phyloP scores from a whole-genome alignment of 2,797 vertebrate genomes.

The Lindbergichthys nudifrons region DNA sequence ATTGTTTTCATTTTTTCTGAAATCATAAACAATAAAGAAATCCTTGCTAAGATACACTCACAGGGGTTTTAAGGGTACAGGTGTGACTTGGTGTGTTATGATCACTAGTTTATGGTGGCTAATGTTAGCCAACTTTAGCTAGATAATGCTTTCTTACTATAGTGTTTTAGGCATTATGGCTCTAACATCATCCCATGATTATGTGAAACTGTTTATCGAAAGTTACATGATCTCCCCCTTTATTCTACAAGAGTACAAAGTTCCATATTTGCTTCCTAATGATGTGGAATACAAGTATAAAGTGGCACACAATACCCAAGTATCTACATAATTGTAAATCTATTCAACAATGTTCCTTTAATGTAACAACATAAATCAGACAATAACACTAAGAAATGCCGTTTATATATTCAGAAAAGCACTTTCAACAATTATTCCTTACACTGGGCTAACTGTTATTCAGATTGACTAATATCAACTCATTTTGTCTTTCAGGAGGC shows the following conservation, averaged over 20 bases:
- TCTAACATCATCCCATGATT: background rate
- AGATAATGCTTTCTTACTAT: background rate
- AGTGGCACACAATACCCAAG: background rate
- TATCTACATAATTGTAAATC: background rate
- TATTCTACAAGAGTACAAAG: background rate
- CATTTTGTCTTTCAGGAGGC: constrained; percentile 82
- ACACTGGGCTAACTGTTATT: background rate
- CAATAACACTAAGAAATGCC: background rate
- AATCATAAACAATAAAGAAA: background rate
- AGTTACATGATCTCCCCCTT: background rate
- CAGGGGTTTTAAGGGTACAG: background rate
- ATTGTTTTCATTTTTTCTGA: background rate
- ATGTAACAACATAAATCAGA: background rate
- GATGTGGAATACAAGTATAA: background rate
- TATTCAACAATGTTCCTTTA: background rate
- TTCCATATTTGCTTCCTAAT: background rate
- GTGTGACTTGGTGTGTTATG: background rate
- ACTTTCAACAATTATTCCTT: background rate
- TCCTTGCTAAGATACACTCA: background rate
- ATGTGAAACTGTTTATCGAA: background rate
- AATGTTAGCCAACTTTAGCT: background rate
- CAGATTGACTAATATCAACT: constrained; percentile 2
- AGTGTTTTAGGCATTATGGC: background rate
- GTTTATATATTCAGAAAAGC: background rate
- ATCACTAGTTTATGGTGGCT: background rate